A percentile compares a stretch with the other conserved stretches of the same genome.
phyloP scores from a whole-genome alignment of 2,113 vertebrate genomes.

The Labeo catla region DNA sequence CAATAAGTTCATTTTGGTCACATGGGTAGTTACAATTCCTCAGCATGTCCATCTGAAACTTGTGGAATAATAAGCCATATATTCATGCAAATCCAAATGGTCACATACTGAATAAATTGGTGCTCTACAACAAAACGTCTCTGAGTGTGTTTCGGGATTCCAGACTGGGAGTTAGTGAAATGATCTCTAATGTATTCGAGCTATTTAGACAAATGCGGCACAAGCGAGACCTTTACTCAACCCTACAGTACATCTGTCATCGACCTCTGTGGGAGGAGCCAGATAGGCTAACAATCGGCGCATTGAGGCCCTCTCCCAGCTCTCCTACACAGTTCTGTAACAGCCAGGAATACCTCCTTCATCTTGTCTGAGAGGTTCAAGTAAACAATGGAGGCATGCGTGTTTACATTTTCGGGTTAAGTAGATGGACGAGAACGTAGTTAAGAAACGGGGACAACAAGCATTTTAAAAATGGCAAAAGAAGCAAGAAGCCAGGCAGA shows the following conservation, averaged over 20 bases:
- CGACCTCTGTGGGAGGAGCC: constrained; percentile 56
- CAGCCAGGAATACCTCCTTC: constrained; percentile 30
- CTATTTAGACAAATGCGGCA: constrained; percentile 48
- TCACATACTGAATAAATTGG: constrained; percentile 14
- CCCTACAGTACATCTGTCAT: constrained; percentile 62
- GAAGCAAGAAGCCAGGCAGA: constrained; percentile 17
- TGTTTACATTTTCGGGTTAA: constrained; percentile 65
- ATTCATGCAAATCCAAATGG: constrained; percentile 2
- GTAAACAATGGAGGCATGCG: constrained; percentile 62
- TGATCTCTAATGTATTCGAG: constrained; percentile 34
- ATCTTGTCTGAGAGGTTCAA: constrained; percentile 34
- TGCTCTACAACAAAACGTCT: constrained; percentile 17
- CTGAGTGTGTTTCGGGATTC: not conserved
- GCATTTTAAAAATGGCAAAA: not conserved
- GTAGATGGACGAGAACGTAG: not conserved
- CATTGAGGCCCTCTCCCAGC: constrained; percentile 29
- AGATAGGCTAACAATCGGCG: constrained; percentile 47
- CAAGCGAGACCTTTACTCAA: constrained; percentile 53
- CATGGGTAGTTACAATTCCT: not conserved
- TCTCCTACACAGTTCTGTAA: not conserved
- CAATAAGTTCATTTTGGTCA: not conserved
- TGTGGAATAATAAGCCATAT: not conserved
- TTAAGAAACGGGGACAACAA: not conserved
- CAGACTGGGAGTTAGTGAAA: constrained; percentile 31
- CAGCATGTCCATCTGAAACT: not conserved